These are phyloP conservation scores for Phengaris arion DNA, from an alignment of 2,888 invertebrate genomes.

Conservation along the genomic window DNA sequence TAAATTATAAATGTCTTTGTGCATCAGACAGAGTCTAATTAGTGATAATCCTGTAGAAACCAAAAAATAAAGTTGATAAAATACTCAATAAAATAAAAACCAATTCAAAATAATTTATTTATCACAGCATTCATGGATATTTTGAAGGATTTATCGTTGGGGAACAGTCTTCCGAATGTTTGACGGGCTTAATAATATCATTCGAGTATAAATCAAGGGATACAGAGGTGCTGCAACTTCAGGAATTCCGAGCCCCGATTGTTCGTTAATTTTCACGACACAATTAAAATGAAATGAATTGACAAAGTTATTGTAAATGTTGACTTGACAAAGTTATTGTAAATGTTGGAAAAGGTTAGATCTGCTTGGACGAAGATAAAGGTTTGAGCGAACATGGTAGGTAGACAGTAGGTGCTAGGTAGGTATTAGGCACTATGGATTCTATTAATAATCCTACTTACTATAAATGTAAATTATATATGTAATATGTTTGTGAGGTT, in stretches of 20 bases:
- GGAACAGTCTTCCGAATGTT: constrained; percentile 46
- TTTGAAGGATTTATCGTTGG: neutral
- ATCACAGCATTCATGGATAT: neutral
- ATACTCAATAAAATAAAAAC: too few relatives aligned
- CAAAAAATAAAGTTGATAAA: too few relatives aligned
- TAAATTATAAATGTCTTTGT: too few relatives aligned
- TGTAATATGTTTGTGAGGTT: too few relatives aligned
- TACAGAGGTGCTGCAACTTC: constrained; percentile 53
- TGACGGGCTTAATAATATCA: constrained; percentile 67
- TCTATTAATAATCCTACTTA: too few relatives aligned
- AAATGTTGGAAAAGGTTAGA: neutral
- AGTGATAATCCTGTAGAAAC: too few relatives aligned
- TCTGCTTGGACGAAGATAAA: neutral
- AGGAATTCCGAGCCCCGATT: constrained; percentile 51
- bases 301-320: constrained; percentile 35
- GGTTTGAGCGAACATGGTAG: neutral
- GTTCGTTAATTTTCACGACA: constrained; percentile 48
- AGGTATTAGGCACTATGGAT: too few relatives aligned
- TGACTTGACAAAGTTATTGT: constrained; percentile 38
- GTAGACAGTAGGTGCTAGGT: too few relatives aligned
- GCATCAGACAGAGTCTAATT: too few relatives aligned
- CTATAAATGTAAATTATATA: too few relatives aligned
- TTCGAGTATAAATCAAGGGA: constrained; percentile 61
- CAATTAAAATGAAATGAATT: constrained; percentile 29
- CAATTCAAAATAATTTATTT: neutral